Evolutionary conservation across 92 coral and sea anemone genomes (phyloP).

Genomic region (Porites rus): DNA sequence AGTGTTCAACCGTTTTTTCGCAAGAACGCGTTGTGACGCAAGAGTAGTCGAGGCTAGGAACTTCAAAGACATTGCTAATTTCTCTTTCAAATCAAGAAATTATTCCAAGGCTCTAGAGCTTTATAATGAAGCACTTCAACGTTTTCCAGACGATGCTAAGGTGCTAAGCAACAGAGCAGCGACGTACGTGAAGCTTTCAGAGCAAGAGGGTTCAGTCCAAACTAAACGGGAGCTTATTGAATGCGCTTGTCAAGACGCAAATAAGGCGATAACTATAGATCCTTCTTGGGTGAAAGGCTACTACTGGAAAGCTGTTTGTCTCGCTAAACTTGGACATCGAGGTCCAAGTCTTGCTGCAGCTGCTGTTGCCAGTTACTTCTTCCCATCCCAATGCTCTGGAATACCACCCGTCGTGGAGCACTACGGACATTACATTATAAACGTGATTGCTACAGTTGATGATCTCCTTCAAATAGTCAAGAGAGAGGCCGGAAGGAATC

Average conservation of each 20-base stretch:
- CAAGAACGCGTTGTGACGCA: neutral
- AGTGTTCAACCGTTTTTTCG: too few species aligned
- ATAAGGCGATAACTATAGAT: conserved; percentile 3
- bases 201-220: neutral
- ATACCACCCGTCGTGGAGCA: conserved; percentile 1
- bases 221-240: neutral
- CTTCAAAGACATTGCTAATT: neutral
- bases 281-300: conserved; percentile 22
- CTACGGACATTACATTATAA: neutral
- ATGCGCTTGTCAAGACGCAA: neutral
- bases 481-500: neutral
- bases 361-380: neutral
- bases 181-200: neutral
- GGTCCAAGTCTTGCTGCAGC: conserved; percentile 37
- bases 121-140: neutral
- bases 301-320: conserved; percentile 29
- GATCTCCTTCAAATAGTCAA: neutral
- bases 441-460: neutral
- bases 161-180: conserved; percentile 3
- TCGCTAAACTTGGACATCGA: conserved; percentile 14
- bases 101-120: neutral
- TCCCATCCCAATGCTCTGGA: neutral
- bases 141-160: conserved; percentile 2
- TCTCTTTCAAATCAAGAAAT: neutral
- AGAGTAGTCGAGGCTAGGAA: neutral